Base-by-base conservation (phyloP, 64 coral and sea anemone genomes). In the Porites australiensis region DNA sequence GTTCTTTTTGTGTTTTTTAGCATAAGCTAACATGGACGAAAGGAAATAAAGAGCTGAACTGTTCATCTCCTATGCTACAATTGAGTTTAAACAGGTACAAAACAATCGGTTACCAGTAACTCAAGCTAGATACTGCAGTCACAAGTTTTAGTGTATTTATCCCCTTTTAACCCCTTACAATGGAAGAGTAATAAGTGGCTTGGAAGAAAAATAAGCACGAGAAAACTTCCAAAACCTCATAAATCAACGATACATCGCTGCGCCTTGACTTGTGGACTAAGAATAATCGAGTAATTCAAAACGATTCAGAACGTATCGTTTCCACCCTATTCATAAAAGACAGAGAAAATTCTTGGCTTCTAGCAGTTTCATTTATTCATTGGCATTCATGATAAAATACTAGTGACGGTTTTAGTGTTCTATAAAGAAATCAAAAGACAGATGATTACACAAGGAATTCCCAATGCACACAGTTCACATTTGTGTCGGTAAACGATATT, bases 361-460 rank as follows among this genome's bases (percentile, higher is more conserved):
- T 37, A 37, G 27, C 27, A 37, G 45, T 12, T 63, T 61, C 67
- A 69, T 68, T 19, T 21, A 48, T 13, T 84, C 51, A 52, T 50
- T 84, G 19, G 62, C 51, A 51, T 53, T 64, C 61, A 84, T 47
- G 18, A 68, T 69, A 46, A 84, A 84, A 78, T 68, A 84, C 51
- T 84, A 47, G 7, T 84, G 81, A 84, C 81, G 81, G 37, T 10
- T 84, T 84, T 51, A 67, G 61, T 68, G 61, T 68, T 19, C 79
- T 65, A n/a, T 65, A 64, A 49, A 82, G 59, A 61, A 50, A 46
- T 2, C 59, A 63, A 12, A 82, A 64, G 59, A 82, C 79, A 82
- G 79, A 64, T 82, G 79, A 82, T 64, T 82, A 82, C 79, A 82
- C 79, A 82, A 82, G 61, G 61, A 48, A 65, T 48, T 52, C 65